Conservation (phyloP, 2,797 vertebrate genomes). For the Enteromius fasciolatus region DNA sequence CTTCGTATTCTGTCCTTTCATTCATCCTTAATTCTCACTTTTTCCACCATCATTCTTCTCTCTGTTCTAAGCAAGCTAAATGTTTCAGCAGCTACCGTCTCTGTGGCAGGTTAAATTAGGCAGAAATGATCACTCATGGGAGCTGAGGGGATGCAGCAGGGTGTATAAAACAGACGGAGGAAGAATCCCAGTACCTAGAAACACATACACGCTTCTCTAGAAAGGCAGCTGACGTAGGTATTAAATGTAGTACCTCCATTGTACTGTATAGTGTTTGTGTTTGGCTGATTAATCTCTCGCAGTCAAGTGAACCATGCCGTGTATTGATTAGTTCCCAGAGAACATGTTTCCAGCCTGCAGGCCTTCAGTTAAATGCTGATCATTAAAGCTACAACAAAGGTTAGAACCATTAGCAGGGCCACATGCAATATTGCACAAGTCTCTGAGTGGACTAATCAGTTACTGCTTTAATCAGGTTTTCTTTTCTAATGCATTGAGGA, state of each 20-base stretch:
- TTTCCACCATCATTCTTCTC: not conserved
- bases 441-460: slow-evolving; percentile 7
- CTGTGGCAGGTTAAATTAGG: slow-evolving; percentile 50
- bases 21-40: not conserved
- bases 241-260: slow-evolving; percentile 15
- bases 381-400: slow-evolving; percentile 44
- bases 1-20: not conserved
- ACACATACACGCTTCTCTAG: slow-evolving; percentile 10
- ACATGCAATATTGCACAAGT: slow-evolving; percentile 34
- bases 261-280: slow-evolving; percentile 4
- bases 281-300: slow-evolving; percentile 32
- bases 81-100: slow-evolving; percentile 32
- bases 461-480: slow-evolving; percentile 19
- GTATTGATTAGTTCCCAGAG: slow-evolving; percentile 40
- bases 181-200: slow-evolving; percentile 43
- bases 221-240: slow-evolving; percentile 16
- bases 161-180: slow-evolving; percentile 47
- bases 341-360: slow-evolving; percentile 42
- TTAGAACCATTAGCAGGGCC: slow-evolving; percentile 36
- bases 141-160: slow-evolving; percentile 37
- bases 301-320: slow-evolving; percentile 37
- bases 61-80: not conserved
- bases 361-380: slow-evolving; percentile 36
- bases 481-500: slow-evolving; percentile 4
- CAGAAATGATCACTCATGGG: slow-evolving; percentile 45